Conservation (phyloP, 2,888 invertebrate genomes). For the Brachynemurus nebulosus region DNA sequence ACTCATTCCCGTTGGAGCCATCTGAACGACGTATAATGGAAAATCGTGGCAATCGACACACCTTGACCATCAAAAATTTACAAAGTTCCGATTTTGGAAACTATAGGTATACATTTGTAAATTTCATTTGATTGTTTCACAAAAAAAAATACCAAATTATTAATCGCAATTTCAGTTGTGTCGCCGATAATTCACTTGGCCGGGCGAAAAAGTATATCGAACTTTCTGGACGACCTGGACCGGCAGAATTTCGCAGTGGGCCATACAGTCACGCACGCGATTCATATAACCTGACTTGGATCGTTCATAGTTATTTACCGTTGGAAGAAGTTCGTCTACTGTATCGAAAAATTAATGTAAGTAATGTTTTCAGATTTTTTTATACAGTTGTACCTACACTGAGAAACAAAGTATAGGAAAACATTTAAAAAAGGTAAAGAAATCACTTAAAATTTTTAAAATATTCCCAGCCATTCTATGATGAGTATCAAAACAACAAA, state of each 20-base stretch:
- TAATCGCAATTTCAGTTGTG: constrained; percentile 38
- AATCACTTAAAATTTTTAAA: too few relatives aligned
- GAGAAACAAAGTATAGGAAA: too few relatives aligned
- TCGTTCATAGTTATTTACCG: constrained; percentile 58
- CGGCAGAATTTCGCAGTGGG: constrained; percentile 52
- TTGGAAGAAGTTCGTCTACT: constrained; percentile 53
- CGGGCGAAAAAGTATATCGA: constrained; percentile 55
- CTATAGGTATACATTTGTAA: constrained; percentile 22
- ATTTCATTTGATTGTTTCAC: not conserved
- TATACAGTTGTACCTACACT: not conserved
- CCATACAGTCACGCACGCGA: constrained; percentile 43
- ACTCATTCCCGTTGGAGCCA: constrained; percentile 36
- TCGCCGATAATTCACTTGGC: constrained; percentile 54
- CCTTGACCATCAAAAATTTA: constrained; percentile 35
- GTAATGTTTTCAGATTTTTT: constrained; percentile 18
- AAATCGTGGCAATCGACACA: constrained; percentile 36
- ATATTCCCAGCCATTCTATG: too few relatives aligned
- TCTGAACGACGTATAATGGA: constrained; percentile 40
- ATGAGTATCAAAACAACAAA: too few relatives aligned
- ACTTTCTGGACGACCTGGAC: constrained; percentile 54
- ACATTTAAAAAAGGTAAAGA: too few relatives aligned
- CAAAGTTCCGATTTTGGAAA: constrained; percentile 39
- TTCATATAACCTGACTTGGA: constrained; percentile 52
- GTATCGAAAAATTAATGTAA: constrained; percentile 52
- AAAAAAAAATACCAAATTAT: constrained; percentile 11